Conservation (phyloP, 2,888 invertebrate genomes). For the Encarsia formosa region DNA sequence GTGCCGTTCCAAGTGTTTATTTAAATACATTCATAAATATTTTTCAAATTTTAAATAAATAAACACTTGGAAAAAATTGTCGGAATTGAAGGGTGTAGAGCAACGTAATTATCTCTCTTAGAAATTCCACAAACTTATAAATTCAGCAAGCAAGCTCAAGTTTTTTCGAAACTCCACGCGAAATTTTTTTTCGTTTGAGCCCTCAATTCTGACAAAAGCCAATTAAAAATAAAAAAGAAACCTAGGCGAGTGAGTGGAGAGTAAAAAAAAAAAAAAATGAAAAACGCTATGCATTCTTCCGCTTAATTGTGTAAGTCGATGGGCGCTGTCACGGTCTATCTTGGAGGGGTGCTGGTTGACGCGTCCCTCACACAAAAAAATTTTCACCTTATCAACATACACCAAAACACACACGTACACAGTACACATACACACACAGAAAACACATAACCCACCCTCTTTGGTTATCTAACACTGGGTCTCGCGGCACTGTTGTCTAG, state of each 20-base stretch:
- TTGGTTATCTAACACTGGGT: background rate
- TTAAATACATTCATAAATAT: too few species aligned
- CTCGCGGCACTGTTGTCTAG: slow-evolving; percentile 52
- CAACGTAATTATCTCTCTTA: too few species aligned
- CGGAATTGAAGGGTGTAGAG: too few species aligned
- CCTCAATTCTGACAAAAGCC: background rate
- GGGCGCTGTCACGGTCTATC: slow-evolving; percentile 6
- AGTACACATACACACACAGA: background rate
- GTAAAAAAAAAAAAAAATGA: background rate
- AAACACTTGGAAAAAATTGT: too few species aligned
- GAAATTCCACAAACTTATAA: too few species aligned
- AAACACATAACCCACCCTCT: slow-evolving; percentile 1
- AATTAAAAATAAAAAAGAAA: slow-evolving; percentile 3
- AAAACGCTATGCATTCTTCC: slow-evolving; percentile 13
- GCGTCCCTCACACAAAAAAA: too few species aligned
- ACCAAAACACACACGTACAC: background rate
- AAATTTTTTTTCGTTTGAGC: background rate
- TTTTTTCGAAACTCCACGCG: background rate
- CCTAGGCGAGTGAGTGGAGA: background rate
- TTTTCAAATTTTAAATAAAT: too few species aligned
- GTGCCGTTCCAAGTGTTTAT: too few species aligned
- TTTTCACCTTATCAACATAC: slow-evolving; percentile 7
- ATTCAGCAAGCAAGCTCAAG: too few species aligned
- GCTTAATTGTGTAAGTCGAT: slow-evolving; percentile 16
- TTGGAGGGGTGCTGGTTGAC: slow-evolving; percentile 11